Percentiles rank a stretch among this genome's conserved stretches.
These are phyloP conservation scores for Acrossocheilus wenchowensis DNA, from an alignment of 2,797 vertebrate genomes.

Conservation along the genomic window DNA sequence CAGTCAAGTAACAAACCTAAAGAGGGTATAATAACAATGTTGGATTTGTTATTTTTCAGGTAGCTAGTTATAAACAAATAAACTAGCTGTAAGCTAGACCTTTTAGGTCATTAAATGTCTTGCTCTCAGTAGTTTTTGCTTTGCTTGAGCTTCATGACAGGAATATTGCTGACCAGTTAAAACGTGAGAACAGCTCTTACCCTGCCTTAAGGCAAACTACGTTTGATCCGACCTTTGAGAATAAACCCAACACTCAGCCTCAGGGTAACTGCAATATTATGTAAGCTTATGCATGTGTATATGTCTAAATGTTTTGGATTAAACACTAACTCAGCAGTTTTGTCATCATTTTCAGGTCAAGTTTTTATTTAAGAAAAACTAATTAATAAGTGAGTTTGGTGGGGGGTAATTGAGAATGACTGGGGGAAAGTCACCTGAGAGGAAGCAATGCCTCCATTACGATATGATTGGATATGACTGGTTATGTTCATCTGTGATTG, in stretches of 20 bases:
- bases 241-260: constrained; percentile 31
- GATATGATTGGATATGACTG: too few species aligned
- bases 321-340: constrained; percentile 11
- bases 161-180: constrained; percentile 25
- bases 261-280: neutral
- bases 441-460: too few species aligned
- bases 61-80: constrained; percentile 6
- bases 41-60: neutral
- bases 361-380: neutral
- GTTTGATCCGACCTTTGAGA: constrained; percentile 32
- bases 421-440: too few species aligned
- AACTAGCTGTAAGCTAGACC: neutral
- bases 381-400: too few species aligned
- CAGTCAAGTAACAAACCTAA: neutral
- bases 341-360: neutral
- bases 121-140: neutral
- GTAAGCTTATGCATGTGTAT: neutral
- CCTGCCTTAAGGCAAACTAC: constrained; percentile 35
- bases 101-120: neutral
- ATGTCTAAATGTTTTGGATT: constrained; percentile 15
- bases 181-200: neutral
- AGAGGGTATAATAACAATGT: neutral
- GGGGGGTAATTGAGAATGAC: too few species aligned
- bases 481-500: too few species aligned
- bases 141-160: neutral